These are phyloP conservation scores for Chrysoperla carnea DNA, from an alignment of 1,140 invertebrate genomes.

Conservation along the genomic window DNA sequence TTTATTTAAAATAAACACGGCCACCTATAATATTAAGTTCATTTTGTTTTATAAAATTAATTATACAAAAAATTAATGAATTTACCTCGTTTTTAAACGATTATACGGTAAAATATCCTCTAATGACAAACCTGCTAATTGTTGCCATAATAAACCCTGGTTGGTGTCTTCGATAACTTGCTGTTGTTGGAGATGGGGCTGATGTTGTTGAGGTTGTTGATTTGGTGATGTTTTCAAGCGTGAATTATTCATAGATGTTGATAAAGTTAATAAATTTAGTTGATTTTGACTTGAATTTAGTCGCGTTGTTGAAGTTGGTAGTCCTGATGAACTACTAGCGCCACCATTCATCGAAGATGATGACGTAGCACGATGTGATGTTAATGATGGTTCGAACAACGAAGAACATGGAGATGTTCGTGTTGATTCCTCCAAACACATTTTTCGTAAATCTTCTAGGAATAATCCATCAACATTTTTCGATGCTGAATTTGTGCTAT, in stretches of 20 bases:
- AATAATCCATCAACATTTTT: background rate
- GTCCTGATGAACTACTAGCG: background rate
- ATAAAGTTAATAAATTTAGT: background rate
- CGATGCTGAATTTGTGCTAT: background rate
- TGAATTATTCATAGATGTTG: background rate
- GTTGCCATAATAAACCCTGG: slow-evolving; percentile 21
- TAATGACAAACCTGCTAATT: slow-evolving; percentile 20
- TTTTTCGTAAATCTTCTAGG: background rate
- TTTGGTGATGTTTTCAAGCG: background rate
- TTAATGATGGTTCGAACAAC: no score
- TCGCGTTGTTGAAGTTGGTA: background rate
- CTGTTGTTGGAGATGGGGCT: background rate
- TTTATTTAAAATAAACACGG: background rate
- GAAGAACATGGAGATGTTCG: no score
- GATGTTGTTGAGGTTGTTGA: background rate
- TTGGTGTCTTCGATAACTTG: slow-evolving; percentile 11
- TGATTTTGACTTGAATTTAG: background rate
- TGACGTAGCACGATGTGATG: background rate
- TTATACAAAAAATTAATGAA: background rate
- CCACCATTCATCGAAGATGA: background rate
- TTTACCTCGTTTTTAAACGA: slow-evolving; percentile 12
- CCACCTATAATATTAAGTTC: slow-evolving; percentile 3
- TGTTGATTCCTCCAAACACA: background rate
- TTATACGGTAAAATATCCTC: slow-evolving; percentile 21
- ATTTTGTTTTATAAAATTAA: slow-evolving; percentile 2